Evolutionary conservation across 1,140 invertebrate genomes (phyloP).

Genomic region (Aphaenogaster floridana): DNA sequence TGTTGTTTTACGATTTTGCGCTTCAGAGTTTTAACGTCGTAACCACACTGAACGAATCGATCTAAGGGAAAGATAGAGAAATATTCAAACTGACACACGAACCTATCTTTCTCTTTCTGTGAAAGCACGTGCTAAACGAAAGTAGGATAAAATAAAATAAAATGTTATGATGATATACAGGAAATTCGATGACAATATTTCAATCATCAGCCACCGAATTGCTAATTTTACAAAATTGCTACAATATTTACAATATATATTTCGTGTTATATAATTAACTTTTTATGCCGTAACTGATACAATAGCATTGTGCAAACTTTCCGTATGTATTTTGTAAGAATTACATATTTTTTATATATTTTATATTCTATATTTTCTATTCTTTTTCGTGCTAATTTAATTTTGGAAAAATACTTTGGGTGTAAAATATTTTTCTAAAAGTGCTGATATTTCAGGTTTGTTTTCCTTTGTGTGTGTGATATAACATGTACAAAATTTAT

Average conservation of each 20-base stretch:
- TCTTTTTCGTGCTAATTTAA: background rate
- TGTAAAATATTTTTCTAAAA: background rate
- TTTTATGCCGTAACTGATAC: background rate
- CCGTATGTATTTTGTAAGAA: background rate
- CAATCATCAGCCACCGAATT: background rate
- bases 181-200: conserved; percentile 6
- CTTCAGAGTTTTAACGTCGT: background rate
- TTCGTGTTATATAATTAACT: background rate
- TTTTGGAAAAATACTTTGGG: background rate
- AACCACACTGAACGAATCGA: background rate
- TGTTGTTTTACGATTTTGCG: conserved; percentile 15
- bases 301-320: background rate
- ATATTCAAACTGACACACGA: background rate
- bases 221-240: background rate
- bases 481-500: background rate
- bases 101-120: background rate
- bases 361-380: background rate
- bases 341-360: background rate
- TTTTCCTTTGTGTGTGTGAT: background rate
- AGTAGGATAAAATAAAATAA: conserved; percentile 5
- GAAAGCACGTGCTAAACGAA: background rate
- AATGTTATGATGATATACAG: background rate
- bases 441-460: background rate
- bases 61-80: conserved; percentile 3
- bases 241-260: background rate